These are phyloP conservation scores for Drosophila chauvacae DNA, from an alignment of 1,140 invertebrate genomes.

Conservation along the genomic window DNA sequence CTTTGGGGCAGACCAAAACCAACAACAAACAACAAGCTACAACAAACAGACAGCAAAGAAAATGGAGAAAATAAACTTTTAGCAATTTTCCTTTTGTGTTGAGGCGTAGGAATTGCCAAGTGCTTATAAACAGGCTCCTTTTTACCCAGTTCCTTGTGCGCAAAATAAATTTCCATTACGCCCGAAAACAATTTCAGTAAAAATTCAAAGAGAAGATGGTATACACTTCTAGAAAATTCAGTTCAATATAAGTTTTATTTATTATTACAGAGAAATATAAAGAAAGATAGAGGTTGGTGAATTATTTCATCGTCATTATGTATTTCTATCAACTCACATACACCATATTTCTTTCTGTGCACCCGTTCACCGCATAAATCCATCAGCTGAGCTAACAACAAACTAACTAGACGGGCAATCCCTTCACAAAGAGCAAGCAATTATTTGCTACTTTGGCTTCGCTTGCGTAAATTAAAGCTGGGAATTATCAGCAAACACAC, in stretches of 20 bases:
- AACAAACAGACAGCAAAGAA: constrained; percentile 12
- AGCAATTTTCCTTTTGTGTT: constrained; percentile 45
- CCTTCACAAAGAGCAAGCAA: constrained; percentile 75
- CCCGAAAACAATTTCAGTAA: constrained; percentile 62
- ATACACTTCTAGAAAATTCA: background rate
- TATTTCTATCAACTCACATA: background rate
- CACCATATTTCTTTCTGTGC: constrained; percentile 2
- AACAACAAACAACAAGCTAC: constrained; percentile 6
- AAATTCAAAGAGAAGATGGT: constrained; percentile 22
- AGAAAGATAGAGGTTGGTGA: background rate
- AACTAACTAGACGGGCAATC: constrained; percentile 57
- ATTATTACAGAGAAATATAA: background rate
- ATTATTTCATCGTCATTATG: background rate
- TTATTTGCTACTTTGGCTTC: constrained; percentile 79
- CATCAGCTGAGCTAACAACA: constrained; percentile 37
- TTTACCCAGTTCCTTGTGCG: constrained; percentile 17
- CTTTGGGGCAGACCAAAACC: constrained; percentile 31
- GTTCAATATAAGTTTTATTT: background rate
- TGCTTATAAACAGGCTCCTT: constrained; percentile 31
- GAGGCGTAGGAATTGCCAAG: constrained; percentile 47
- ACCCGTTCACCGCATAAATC: constrained; percentile 7
- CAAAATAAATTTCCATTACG: constrained; percentile 67
- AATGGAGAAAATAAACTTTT: constrained; percentile 50
- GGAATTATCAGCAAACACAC: constrained; percentile 56
- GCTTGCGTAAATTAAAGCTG: constrained; percentile 77